Conservation (phyloP, 2,113 vertebrate genomes). For the Delphinus delphis region DNA sequence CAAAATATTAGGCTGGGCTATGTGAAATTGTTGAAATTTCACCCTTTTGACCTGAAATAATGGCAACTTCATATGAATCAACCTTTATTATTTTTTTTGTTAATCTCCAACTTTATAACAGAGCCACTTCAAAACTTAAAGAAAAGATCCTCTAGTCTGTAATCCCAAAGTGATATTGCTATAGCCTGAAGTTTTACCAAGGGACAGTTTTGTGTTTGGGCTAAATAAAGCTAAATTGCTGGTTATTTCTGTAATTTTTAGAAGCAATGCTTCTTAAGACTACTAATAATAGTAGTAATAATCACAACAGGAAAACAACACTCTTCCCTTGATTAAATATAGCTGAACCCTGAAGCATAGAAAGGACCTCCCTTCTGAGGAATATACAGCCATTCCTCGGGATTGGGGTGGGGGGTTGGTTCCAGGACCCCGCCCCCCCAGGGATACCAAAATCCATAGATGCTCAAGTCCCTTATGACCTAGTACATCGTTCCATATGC, state of each 20-base stretch:
- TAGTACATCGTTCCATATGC: background rate
- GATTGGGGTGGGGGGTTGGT: background rate
- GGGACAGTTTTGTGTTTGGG: constrained; percentile 12
- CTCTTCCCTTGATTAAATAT: background rate
- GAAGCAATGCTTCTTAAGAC: constrained; percentile 28
- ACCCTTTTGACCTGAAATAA: background rate
- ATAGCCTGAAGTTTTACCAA: constrained; percentile 23
- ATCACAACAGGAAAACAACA: background rate
- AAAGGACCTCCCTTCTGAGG: background rate
- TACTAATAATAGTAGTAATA: background rate
- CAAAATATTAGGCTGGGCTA: background rate
- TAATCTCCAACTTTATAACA: constrained; percentile 18
- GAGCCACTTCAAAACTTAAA: constrained; percentile 34
- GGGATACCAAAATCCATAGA: background rate
- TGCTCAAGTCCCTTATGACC: too few relatives aligned
- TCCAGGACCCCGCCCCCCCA: background rate
- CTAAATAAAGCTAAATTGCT: constrained; percentile 12
- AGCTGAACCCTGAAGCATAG: background rate
- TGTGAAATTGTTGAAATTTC: background rate
- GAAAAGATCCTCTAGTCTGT: background rate
- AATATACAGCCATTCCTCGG: background rate
- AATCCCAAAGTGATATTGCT: background rate
- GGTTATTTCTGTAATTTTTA: background rate
- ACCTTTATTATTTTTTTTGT: background rate
- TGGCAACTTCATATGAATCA: background rate